Conservation (phyloP, 2,797 vertebrate genomes). For the Macropus fuliginosus region DNA sequence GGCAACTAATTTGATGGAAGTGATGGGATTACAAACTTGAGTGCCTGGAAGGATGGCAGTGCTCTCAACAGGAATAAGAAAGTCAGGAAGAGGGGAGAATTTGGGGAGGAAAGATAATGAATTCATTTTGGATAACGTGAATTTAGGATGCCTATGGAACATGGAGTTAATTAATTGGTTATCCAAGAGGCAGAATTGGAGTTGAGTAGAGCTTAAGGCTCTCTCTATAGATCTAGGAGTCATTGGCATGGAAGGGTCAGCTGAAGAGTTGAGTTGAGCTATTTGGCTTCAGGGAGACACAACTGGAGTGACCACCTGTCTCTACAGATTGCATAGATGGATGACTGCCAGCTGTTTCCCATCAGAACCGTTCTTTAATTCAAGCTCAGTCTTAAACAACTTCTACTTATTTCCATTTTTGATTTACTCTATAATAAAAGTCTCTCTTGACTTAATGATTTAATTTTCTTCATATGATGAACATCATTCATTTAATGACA, state of each 20-base stretch:
- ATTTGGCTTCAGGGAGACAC: not conserved
- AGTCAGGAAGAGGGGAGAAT: not conserved
- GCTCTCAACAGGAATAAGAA: not conserved
- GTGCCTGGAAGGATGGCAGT: not conserved
- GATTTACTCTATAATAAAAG: slow-evolving; percentile 9
- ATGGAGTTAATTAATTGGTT: not conserved
- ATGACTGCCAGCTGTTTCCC: not conserved
- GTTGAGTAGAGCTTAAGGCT: not conserved
- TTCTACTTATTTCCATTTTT: slow-evolving; percentile 1
- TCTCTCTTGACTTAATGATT: slow-evolving; percentile 26
- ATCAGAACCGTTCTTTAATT: slow-evolving; percentile 24
- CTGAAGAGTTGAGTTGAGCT: not conserved
- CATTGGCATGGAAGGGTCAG: not conserved
- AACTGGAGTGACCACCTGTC: not conserved
- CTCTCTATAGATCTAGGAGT: not conserved
- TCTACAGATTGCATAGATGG: slow-evolving; percentile 3
- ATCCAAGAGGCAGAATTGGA: not conserved
- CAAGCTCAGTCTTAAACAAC: not conserved
- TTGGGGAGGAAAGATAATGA: not conserved
- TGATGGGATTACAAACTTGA: not conserved
- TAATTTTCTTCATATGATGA: slow-evolving; percentile 44
- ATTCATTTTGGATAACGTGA: not conserved
- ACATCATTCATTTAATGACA: slow-evolving; percentile 24
- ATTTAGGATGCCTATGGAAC: not conserved
- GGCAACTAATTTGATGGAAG: not conserved